Conservation (phyloP, 2,113 vertebrate species). For the Donacobius atricapilla region DNA sequence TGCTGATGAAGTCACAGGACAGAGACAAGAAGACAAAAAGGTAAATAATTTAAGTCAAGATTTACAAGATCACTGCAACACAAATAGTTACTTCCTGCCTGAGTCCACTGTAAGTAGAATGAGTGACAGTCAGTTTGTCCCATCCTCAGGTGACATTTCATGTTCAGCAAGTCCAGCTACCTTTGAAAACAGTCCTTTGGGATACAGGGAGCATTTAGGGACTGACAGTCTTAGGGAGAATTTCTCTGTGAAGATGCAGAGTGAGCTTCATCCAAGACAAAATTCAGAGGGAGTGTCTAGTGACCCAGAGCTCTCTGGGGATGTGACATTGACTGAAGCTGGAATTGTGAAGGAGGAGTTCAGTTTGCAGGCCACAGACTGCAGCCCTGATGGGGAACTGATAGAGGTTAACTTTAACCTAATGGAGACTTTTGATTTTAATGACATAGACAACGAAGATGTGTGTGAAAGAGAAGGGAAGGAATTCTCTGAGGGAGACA, state of each 20-base stretch:
- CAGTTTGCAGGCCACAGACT: not conserved
- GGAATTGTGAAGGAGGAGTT: not conserved
- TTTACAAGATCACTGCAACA: not conserved
- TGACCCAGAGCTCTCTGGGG: not conserved
- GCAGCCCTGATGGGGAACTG: not conserved
- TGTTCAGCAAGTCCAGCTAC: not conserved
- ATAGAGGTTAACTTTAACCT: conserved; percentile 73
- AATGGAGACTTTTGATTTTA: conserved; percentile 67
- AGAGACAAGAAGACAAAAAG: not conserved
- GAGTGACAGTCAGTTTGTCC: not conserved
- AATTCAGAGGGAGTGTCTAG: not conserved
- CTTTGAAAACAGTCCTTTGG: not conserved
- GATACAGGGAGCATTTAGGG: not conserved
- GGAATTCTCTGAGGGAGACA: not conserved
- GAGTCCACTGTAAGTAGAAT: not conserved
- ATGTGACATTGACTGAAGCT: not conserved
- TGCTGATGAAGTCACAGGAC: not conserved
- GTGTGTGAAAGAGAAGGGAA: not conserved
- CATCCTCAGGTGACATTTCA: not conserved
- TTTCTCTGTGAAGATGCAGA: not conserved
- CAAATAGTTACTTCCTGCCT: not conserved
- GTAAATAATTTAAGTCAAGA: not conserved
- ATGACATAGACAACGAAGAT: conserved; percentile 34
- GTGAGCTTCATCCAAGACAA: not conserved
- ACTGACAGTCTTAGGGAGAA: not conserved